Evolutionary conservation across 1,140 invertebrate genomes (phyloP).

Genomic region (Frieseomelitta varia): DNA sequence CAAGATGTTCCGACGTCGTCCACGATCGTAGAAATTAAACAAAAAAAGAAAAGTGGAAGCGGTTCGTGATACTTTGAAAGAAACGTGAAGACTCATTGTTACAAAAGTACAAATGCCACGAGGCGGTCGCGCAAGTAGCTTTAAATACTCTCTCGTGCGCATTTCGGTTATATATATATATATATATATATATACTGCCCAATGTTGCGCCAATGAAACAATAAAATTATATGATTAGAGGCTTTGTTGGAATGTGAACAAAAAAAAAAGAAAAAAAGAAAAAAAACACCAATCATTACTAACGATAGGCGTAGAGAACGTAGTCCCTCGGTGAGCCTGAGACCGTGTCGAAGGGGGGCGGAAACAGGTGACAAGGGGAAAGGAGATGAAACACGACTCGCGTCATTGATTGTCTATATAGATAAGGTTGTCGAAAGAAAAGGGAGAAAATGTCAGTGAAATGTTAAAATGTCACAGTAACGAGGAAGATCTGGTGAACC

Average conservation of each 20-base stretch:
- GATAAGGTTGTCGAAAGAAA: neutral
- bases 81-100: neutral
- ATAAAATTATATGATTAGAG: neutral
- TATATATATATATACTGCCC: too few species aligned
- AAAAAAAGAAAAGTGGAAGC: too few species aligned
- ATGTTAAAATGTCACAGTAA: neutral
- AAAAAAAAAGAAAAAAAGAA: too few species aligned
- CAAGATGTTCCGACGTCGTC: neutral
- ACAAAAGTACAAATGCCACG: conserved; percentile 9
- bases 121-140: neutral
- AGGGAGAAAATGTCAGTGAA: too few species aligned
- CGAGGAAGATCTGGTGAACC: neutral
- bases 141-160: conserved; percentile 4
- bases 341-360: neutral
- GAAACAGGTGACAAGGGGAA: neutral
- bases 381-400: neutral
- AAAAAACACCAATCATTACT: neutral
- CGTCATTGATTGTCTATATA: neutral
- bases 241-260: neutral
- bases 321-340: conserved; percentile 50
- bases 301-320: conserved; percentile 23
- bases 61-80: neutral
- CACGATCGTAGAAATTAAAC: neutral
- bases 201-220: neutral
- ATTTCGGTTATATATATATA: neutral